Conservation (phyloP, 2,113 vertebrate species). For the Sisor rabdophorus region DNA sequence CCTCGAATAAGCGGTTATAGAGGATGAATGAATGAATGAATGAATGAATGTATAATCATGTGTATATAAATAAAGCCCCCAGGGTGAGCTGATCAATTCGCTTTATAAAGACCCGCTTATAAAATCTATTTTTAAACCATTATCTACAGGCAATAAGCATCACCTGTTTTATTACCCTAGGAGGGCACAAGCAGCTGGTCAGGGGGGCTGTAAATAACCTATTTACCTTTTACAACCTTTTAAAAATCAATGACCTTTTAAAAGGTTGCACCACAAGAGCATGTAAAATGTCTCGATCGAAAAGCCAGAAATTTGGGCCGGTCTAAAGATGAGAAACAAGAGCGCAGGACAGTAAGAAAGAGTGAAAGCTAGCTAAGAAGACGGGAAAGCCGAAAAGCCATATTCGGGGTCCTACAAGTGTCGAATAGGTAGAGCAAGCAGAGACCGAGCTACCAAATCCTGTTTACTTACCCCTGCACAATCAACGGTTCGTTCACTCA, state of each 20-base stretch:
- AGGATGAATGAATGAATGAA: too few species aligned
- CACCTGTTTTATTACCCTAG: slow-evolving; percentile 42
- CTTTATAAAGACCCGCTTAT: too few species aligned
- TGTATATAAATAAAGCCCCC: too few species aligned
- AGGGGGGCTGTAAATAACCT: slow-evolving; percentile 46
- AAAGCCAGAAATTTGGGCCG: slow-evolving; percentile 41
- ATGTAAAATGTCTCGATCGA: slow-evolving; percentile 54
- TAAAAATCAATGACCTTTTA: slow-evolving; percentile 63
- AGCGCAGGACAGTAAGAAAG: slow-evolving; percentile 18
- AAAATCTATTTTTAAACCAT: too few species aligned
- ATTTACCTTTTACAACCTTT: slow-evolving; percentile 59
- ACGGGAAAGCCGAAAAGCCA: too few species aligned
- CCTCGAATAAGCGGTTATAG: too few species aligned
- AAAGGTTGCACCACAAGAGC: slow-evolving; percentile 50
- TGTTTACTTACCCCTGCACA: slow-evolving; percentile 51
- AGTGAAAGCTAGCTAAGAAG: not conserved
- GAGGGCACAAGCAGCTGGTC: slow-evolving; percentile 22
- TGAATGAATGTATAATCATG: too few species aligned
- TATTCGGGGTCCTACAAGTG: slow-evolving; percentile 11
- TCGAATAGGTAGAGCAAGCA: slow-evolving; percentile 51
- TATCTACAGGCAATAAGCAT: too few species aligned
- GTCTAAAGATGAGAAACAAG: not conserved
- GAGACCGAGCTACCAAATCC: slow-evolving; percentile 36
- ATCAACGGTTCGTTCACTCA: slow-evolving; percentile 51
- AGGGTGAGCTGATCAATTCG: too few species aligned